phyloP scores from a whole-genome alignment of 35 echinoderm and acorn worm species.

The Hemicentrotus pulcherrimus region DNA sequence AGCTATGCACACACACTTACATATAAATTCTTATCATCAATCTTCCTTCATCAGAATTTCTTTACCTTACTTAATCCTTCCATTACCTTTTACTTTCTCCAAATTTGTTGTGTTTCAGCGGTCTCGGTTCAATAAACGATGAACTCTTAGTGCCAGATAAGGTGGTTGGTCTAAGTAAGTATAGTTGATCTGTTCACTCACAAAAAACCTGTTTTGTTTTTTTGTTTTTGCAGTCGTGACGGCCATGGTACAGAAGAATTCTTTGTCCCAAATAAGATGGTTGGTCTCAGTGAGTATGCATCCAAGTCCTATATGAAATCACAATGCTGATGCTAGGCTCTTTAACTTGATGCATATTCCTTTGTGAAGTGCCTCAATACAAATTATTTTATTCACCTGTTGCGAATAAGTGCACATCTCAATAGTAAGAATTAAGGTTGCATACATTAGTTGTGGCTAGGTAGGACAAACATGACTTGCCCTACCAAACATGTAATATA shows the following conservation, averaged over 20 bases:
- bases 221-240: neutral
- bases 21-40: neutral
- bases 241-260: neutral
- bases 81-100: neutral
- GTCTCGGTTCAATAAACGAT: slow-evolving; percentile 1
- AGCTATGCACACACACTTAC: too few species aligned
- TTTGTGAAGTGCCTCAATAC: too few species aligned
- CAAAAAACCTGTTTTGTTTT: neutral
- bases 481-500: too few species aligned
- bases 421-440: too few species aligned
- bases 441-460: too few species aligned
- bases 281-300: slow-evolving; percentile 41
- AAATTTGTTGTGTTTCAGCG: neutral
- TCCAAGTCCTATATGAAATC: neutral
- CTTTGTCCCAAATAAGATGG: slow-evolving; percentile 32
- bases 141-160: slow-evolving; percentile 13
- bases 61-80: neutral
- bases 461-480: too few species aligned
- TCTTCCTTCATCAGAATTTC: neutral
- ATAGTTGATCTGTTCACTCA: neutral
- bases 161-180: slow-evolving; percentile 36
- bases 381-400: too few species aligned
- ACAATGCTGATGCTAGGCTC: neutral
- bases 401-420: too few species aligned
- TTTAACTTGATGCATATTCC: too few species aligned